Base-by-base conservation (phyloP, 1,140 invertebrate genomes). In the Mizuhopecten yessoensis region DNA sequence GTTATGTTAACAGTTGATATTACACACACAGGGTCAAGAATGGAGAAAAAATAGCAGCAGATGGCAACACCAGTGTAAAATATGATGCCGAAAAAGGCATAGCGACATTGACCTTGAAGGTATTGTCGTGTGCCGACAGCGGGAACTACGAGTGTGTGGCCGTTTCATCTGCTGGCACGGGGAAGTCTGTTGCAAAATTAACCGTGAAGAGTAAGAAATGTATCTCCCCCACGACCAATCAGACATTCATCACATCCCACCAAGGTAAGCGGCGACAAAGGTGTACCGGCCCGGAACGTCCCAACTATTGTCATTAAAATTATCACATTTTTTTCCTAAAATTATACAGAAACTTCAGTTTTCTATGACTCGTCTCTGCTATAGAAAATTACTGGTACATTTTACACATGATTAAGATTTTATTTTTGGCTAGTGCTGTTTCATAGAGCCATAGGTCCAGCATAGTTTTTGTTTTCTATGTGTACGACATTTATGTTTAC, bases 141-240 rank as follows among this genome's bases (percentile, higher is more conserved):
- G 57, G 57, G 57, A 75, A 75, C 23, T 75, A 75, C 23, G 57
- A 75, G 57, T 75, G 57, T 75, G 57, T 75, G 23, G 57, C 57
- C 1, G 57, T 75, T 23, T 75, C 57, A 13, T 75, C 57, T 75
- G 57, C 57, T 75, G 57, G 57, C 57, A 75, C 57, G n/a, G 57
- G 57, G 23, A 75, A 75, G n/a, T 75, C 57, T 17, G 29, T 17
- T 23, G 57, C 57, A 29, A 29, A 0, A 23, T 75, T 75, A n/a
- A 75, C 57, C n/a, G 57, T 75, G 23, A 75, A 75, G 57, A 75
- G 57, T 75, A 75, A 75, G 57, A 1, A 75, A 75, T 75, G 57
- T 75, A 29, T 75, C 23, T 75, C 57, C 3, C 57, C 57, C 57
- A 75, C 57, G 23, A 75, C 57, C 9, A 75, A 75, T 75, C 57